phyloP scores from a whole-genome alignment of 2,888 invertebrate genomes.

The Euspilapteryx auroguttella region DNA sequence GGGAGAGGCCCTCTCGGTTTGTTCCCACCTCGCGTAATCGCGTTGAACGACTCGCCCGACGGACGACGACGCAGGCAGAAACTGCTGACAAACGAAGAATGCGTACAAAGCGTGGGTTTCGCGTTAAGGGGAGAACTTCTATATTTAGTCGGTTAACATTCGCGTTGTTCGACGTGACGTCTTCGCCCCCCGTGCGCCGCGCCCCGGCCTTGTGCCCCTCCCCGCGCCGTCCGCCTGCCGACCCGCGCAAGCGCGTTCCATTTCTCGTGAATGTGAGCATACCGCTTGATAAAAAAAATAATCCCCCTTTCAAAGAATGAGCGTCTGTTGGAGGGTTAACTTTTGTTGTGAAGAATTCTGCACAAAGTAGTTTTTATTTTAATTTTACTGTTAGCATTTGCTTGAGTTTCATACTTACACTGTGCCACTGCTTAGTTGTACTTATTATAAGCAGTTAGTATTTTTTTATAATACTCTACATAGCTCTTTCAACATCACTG shows the following conservation, averaged over 20 bases:
- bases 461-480: too few species aligned
- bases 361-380: too few species aligned
- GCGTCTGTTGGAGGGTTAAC: too few species aligned
- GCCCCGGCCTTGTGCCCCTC: constrained; percentile 50
- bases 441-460: too few species aligned
- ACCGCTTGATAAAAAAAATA: constrained; percentile 15
- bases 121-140: constrained; percentile 14
- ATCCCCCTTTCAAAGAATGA: too few species aligned
- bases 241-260: constrained; percentile 47
- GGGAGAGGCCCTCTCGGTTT: constrained; percentile 14
- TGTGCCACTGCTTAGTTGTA: too few species aligned
- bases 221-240: constrained; percentile 29
- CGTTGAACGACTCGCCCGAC: constrained; percentile 34
- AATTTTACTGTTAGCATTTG: too few species aligned
- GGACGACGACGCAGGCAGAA: constrained; percentile 48
- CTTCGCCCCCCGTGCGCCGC: constrained; percentile 31
- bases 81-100: constrained; percentile 17
- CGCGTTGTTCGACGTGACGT: constrained; percentile 57
- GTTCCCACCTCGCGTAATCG: constrained; percentile 51
- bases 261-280: constrained; percentile 37
- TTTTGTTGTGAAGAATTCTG: too few species aligned
- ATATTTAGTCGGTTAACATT: constrained; percentile 31
- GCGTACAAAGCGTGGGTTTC: constrained; percentile 9
- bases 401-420: too few species aligned
- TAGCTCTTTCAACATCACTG: too few species aligned